These are phyloP conservation scores for Synanthedon andrenaeformis DNA, from an alignment of 2,888 invertebrate species.

Conservation along the genomic window DNA sequence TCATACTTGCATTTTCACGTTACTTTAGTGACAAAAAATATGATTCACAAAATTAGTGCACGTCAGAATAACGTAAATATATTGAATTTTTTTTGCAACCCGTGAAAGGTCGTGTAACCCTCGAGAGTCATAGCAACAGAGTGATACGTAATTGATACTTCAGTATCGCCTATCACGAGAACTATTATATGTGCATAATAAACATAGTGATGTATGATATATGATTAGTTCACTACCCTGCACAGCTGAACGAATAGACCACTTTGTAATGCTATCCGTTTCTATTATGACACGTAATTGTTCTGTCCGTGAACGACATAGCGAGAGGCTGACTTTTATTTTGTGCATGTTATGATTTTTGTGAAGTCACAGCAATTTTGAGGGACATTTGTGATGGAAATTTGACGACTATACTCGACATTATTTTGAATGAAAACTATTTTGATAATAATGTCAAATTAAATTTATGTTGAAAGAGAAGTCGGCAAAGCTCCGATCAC, in stretches of 20 bases:
- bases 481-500: constrained; percentile 24
- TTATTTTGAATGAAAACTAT: too few species aligned
- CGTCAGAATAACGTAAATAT: too few species aligned
- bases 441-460: too few species aligned
- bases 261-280: constrained; percentile 29
- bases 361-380: constrained; percentile 30
- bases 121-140: constrained; percentile 16
- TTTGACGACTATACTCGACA: too few species aligned
- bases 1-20: too few species aligned
- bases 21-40: too few species aligned
- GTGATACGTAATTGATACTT: constrained; percentile 23
- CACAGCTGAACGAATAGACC: constrained; percentile 49
- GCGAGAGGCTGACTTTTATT: constrained; percentile 31
- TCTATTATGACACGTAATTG: constrained; percentile 24
- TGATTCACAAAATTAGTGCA: too few species aligned
- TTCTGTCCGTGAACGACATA: constrained; percentile 33
- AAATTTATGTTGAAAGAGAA: constrained; percentile 2
- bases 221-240: constrained; percentile 40
- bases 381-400: background rate
- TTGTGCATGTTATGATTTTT: constrained; percentile 43
- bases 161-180: constrained; percentile 24
- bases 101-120: background rate
- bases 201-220: constrained; percentile 21
- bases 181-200: constrained; percentile 31
- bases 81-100: too few species aligned